phyloP scores from a whole-genome alignment of 2,113 vertebrate species.

The Porphyrio hochstetteri region DNA sequence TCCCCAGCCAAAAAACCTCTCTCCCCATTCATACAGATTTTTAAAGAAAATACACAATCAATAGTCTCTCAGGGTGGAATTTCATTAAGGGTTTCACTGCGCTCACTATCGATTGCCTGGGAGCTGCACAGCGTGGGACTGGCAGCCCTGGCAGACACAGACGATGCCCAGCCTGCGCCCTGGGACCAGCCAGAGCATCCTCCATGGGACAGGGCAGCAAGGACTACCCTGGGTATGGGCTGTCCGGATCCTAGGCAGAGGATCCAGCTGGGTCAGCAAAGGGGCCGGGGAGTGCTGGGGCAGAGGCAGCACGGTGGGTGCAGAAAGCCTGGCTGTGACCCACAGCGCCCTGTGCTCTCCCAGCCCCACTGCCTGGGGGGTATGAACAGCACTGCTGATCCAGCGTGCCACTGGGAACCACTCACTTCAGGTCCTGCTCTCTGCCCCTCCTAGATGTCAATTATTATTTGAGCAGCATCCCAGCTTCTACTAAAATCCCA shows the following conservation, averaged over 20 bases:
- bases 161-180: background rate
- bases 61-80: conserved; percentile 57
- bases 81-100: conserved; percentile 63
- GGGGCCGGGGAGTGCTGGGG: background rate
- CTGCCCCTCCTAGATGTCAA: background rate
- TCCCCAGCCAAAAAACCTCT: background rate
- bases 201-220: background rate
- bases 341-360: background rate
- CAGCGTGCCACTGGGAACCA: background rate
- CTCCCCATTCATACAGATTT: conserved; percentile 52
- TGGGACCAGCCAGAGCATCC: background rate
- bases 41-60: conserved; percentile 55
- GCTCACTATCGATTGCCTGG: conserved; percentile 21
- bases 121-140: accelerated
- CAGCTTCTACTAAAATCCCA: background rate
- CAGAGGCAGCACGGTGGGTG: background rate
- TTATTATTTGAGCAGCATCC: background rate
- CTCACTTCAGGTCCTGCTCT: background rate
- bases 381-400: background rate
- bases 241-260: background rate
- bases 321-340: background rate
- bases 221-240: background rate
- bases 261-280: background rate
- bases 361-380: too few relatives aligned
- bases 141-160: accelerated